Base-by-base conservation (phyloP, 2,113 vertebrate genomes). In the Pongo abelii region DNA sequence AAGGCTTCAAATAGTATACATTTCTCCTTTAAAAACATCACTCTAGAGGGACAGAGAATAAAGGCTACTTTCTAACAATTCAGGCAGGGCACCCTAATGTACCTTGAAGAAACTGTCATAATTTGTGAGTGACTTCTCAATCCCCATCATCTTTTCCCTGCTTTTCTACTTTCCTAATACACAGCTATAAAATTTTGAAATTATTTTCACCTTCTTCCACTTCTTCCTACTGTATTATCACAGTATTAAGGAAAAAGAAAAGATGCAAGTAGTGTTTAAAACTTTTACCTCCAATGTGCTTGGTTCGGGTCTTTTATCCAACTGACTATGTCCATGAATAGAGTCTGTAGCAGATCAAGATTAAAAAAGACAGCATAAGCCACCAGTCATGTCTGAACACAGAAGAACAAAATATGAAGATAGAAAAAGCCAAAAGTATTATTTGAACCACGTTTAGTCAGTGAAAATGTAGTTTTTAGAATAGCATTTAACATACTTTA, bases 231-330 rank as follows among this genome's bases (percentile, higher is more conserved):
- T 80, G 8, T 25, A 57, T 17, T 43, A 96, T 40, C 50, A 72
- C 11, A 46, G 16, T 30, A 32, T 74, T 74, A 61, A 59, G 38
- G 25, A 6, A 50, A 52, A 92, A 38, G 16, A 90, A 74, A 84
- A 61, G 35, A 83, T 3, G 0, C 11, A 38, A 52, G 50, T 27
- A 94, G 14, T 52, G 75, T 85, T 83, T 48, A 86, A 72, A 79
- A 84, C 2, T 57, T 96, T 98, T 99, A 99, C 99, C 99, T 99
- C 98, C 86, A 98, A 94, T 96, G 98, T 98, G 98, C 98, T 98
- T 98, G 98, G 97, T 97, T 99, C 98, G 48, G 97, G 96, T 96
- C 99, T 99, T 98, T 98, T 98, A 98, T 98, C 98, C 97, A 98
- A 88, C 84, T 98, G 97, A 95, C n/a, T 96, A 97, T 98, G 98